Evolutionary conservation across 2,888 invertebrate genomes (phyloP).

Genomic region (Tipula helvola): DNA sequence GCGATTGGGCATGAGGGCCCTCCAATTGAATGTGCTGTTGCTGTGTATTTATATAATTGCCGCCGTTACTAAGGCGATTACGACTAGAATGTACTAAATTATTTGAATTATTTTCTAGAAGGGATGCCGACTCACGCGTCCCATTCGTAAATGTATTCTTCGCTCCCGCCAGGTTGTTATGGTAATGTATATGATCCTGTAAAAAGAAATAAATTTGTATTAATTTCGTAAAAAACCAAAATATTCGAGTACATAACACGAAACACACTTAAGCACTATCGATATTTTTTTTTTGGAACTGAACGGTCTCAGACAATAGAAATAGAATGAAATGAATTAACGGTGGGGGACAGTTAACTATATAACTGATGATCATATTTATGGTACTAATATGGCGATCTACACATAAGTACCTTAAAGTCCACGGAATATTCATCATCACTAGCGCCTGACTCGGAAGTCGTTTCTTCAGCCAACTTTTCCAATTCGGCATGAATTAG

Average conservation of each 20-base stretch:
- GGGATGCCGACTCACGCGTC: slow-evolving; percentile 26
- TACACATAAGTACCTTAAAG: neutral
- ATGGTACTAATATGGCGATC: neutral
- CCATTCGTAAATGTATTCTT: slow-evolving; percentile 24
- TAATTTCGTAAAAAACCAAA: neutral
- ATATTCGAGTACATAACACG: neutral
- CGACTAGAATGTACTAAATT: slow-evolving; percentile 21
- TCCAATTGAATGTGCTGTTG: slow-evolving; percentile 15
- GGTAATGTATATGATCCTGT: neutral
- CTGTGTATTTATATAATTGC: neutral
- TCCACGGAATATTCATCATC: neutral
- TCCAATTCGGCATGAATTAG: neutral
- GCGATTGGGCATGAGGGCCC: slow-evolving; percentile 26
- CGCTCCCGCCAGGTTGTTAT: slow-evolving; percentile 36
- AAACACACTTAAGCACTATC: neutral
- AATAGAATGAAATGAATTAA: neutral
- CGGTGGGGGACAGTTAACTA: neutral
- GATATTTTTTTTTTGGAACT: neutral
- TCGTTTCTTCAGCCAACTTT: neutral
- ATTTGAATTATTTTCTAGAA: slow-evolving; percentile 31
- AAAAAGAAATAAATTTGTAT: neutral
- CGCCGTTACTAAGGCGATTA: slow-evolving; percentile 10
- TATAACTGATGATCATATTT: neutral
- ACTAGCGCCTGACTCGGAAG: neutral
- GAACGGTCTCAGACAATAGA: neutral